A percentile compares a stretch with the other conserved stretches of the same genome.
These are phyloP conservation scores for Oophaga pumilio DNA, from an alignment of 2,113 vertebrate genomes.

Conservation along the genomic window DNA sequence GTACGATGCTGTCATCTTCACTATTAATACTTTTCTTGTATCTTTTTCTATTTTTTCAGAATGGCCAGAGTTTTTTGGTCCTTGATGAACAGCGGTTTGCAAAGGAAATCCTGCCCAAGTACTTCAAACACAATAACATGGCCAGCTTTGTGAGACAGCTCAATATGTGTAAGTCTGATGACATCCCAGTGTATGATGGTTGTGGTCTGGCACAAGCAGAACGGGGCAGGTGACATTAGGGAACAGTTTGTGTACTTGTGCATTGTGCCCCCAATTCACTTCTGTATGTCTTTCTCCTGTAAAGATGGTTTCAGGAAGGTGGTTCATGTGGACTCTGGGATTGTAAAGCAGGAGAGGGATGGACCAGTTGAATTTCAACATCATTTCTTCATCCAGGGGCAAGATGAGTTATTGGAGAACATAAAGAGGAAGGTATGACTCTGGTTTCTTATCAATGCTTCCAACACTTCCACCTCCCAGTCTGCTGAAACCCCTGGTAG, in stretches of 20 bases:
- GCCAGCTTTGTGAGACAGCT: constrained; percentile 96
- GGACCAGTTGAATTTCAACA: constrained; percentile 96
- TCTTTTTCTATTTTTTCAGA: constrained; percentile 68
- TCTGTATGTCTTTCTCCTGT: constrained; percentile 18
- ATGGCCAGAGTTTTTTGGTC: constrained; percentile 94
- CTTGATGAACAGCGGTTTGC: constrained; percentile 93
- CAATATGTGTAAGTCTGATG: constrained; percentile 89
- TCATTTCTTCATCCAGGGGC: constrained; percentile 90
- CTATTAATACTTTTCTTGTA: neutral
- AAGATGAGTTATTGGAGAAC: constrained; percentile 90
- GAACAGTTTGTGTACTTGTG: too few species aligned
- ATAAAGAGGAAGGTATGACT: constrained; percentile 91
- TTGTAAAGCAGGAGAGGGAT: constrained; percentile 90
- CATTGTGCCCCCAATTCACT: too few species aligned
- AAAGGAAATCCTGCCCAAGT: constrained; percentile 96
- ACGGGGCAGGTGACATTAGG: too few species aligned
- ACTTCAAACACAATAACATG: constrained; percentile 99
- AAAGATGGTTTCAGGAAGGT: constrained; percentile 97
- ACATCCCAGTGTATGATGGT: too few species aligned
- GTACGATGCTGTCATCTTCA: neutral
- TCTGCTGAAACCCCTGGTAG: too few species aligned
- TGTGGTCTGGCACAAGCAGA: too few species aligned
- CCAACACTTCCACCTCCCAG: too few species aligned
- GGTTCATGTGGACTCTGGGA: constrained; percentile 88
- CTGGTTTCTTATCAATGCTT: too few species aligned